Evolutionary conservation across 2,797 vertebrate species (phyloP).

Genomic region (Eospalax fontanierii): DNA sequence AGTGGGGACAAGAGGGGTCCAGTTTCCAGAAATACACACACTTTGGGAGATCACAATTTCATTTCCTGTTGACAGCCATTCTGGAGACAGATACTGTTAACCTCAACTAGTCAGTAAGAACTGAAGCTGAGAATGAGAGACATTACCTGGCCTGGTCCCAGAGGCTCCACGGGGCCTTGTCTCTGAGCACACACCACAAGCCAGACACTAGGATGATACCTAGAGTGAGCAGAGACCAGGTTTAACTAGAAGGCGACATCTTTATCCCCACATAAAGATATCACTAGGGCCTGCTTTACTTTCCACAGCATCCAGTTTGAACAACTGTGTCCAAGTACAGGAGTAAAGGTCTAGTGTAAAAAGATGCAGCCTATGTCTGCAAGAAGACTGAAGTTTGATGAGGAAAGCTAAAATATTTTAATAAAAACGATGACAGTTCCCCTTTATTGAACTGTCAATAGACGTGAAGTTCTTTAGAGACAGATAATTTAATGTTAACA

Average conservation of each 20-base stretch:
- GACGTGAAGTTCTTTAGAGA: background rate
- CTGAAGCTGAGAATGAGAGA: background rate
- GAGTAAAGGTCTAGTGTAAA: background rate
- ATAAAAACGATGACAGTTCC: slow-evolving; percentile 7
- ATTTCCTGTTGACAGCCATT: too few species aligned
- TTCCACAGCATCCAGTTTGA: background rate
- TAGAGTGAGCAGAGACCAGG: background rate
- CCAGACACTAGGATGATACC: background rate
- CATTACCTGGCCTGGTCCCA: background rate
- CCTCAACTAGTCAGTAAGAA: background rate
- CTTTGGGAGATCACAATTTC: background rate
- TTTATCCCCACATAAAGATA: background rate
- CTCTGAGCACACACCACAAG: background rate
- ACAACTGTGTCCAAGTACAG: background rate
- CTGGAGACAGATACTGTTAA: background rate
- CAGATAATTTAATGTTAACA: background rate
- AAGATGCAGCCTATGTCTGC: background rate
- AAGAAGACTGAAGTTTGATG: background rate
- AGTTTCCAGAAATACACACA: background rate
- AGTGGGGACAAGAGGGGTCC: background rate
- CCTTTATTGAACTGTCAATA: background rate
- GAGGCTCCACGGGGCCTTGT: background rate
- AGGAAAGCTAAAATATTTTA: background rate
- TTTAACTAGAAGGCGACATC: background rate
- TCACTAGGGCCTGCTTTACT: background rate